Percentiles rank a stretch among this genome's conserved stretches.
Conservation (phyloP, 2,888 invertebrate species). For the Timema podura region DNA sequence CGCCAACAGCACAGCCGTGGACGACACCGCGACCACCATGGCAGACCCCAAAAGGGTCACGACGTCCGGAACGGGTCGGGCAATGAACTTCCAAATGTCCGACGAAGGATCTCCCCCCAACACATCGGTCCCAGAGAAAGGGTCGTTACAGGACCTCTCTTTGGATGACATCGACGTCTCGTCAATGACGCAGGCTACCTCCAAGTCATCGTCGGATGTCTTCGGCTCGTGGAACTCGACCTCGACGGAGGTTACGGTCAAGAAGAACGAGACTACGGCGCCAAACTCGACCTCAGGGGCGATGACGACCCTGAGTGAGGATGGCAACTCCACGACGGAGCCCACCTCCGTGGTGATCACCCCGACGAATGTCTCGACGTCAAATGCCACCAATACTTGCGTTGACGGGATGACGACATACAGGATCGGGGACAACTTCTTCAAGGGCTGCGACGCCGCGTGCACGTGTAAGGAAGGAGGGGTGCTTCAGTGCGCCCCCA, state of each 20-base stretch:
- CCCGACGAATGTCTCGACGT: not conserved
- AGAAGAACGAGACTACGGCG: not conserved
- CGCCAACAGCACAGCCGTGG: too few species aligned
- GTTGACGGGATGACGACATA: conserved; percentile 12
- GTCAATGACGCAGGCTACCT: not conserved
- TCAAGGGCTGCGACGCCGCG: conserved; percentile 70
- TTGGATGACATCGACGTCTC: conserved; percentile 29
- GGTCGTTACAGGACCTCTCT: conserved; percentile 28
- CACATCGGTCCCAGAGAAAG: too few species aligned
- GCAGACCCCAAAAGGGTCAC: too few species aligned
- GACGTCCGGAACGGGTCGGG: too few species aligned
- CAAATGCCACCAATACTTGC: conserved; percentile 1
- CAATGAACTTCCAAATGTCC: too few species aligned
- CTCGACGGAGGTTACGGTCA: not conserved
- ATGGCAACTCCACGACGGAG: not conserved
- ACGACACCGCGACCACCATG: too few species aligned
- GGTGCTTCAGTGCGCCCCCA: conserved; percentile 61
- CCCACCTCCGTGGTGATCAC: not conserved
- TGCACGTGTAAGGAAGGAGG: conserved; percentile 68
- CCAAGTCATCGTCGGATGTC: conserved; percentile 17
- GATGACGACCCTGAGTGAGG: not conserved
- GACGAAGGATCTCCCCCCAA: too few species aligned
- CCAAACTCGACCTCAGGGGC: not conserved
- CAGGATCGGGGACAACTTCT: conserved; percentile 59
- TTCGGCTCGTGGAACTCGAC: too few species aligned